phyloP scores from a whole-genome alignment of 2,797 vertebrate species.

The Crocodylus rhombifer region DNA sequence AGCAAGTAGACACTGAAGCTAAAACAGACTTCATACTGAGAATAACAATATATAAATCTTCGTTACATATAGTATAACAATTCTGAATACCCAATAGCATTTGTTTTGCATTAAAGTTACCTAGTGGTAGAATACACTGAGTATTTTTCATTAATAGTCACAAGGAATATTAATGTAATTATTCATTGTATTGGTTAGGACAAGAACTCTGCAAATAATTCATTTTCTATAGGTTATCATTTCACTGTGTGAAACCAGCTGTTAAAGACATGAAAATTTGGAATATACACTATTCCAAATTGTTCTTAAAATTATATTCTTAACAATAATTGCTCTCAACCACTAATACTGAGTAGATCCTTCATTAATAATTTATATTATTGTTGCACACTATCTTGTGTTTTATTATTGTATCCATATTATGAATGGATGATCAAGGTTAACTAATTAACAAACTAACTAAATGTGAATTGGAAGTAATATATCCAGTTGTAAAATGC shows the following conservation, averaged over 20 bases:
- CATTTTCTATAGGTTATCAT: not conserved
- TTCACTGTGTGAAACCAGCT: not conserved
- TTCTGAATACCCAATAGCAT: not conserved
- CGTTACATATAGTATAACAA: not conserved
- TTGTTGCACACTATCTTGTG: not conserved
- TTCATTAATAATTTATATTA: not conserved
- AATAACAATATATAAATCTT: not conserved
- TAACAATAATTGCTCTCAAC: not conserved
- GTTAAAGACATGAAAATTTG: not conserved
- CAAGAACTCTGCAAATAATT: not conserved
- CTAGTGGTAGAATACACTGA: not conserved
- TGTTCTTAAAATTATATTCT: not conserved
- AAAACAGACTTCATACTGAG: too few species aligned
- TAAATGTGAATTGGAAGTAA: not conserved
- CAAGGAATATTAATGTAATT: not conserved
- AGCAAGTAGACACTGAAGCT: not conserved
- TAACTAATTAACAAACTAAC: not conserved
- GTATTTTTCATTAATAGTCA: not conserved
- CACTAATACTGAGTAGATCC: not conserved
- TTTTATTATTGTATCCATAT: slow-evolving; percentile 3
- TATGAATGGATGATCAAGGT: not conserved
- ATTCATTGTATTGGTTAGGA: not conserved
- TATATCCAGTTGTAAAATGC: not conserved
- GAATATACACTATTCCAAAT: not conserved
- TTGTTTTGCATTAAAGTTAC: not conserved